A percentile compares a stretch with the other conserved stretches of the same genome.
These are phyloP conservation scores for Glaucidium brasilianum DNA, from an alignment of 2,113 vertebrate species.

Conservation along the genomic window DNA sequence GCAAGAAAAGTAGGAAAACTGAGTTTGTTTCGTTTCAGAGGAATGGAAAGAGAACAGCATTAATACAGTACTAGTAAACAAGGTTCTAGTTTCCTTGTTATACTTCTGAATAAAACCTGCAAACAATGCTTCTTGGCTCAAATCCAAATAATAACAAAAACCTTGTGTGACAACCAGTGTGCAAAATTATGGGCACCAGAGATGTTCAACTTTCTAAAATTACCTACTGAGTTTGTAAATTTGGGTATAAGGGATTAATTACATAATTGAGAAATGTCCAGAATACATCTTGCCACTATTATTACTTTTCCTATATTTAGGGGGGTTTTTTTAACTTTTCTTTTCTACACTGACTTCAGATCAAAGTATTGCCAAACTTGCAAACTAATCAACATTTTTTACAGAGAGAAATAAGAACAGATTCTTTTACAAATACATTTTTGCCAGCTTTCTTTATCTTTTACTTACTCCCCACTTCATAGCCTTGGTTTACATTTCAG, in stretches of 20 bases:
- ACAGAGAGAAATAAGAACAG: background rate
- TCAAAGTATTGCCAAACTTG: background rate
- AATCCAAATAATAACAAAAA: background rate
- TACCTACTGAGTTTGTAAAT: background rate
- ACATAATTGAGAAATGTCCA: background rate
- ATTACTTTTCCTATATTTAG: background rate
- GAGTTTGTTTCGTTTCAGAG: background rate
- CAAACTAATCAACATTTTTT: background rate
- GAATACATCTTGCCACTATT: background rate
- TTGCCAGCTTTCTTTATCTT: background rate
- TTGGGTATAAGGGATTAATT: background rate
- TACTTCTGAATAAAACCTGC: background rate
- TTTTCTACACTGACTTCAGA: background rate
- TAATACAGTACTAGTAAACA: background rate
- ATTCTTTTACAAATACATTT: background rate
- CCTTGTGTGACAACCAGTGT: background rate
- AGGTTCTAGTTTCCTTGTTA: background rate
- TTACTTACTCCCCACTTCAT: background rate
- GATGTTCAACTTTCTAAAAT: background rate
- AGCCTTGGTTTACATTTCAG: slow-evolving; percentile 1
- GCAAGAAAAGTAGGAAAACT: background rate
- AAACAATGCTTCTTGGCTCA: background rate
- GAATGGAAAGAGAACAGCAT: background rate
- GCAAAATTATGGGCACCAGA: background rate
- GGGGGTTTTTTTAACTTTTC: background rate